Conservation (phyloP, 2,113 vertebrate genomes). For the Gallinago jamesoni region DNA sequence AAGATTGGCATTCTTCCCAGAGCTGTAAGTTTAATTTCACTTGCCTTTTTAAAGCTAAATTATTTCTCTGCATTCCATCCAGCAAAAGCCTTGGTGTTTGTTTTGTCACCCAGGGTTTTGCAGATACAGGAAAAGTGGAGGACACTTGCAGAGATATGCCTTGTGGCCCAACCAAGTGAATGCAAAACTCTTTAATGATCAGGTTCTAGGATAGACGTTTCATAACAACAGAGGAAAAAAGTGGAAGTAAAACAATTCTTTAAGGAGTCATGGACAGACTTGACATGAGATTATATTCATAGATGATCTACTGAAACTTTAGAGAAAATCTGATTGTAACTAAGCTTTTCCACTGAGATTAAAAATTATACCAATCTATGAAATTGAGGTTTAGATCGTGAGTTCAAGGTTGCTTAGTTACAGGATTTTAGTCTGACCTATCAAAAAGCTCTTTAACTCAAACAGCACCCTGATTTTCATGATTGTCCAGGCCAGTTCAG, state of each 20-base stretch:
- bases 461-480: not conserved
- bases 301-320: not conserved
- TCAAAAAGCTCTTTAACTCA: not conserved
- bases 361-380: not conserved
- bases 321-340: not conserved
- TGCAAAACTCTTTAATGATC: not conserved
- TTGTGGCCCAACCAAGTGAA: not conserved
- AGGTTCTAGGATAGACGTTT: not conserved
- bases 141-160: not conserved
- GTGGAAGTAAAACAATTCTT: not conserved
- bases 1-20: conserved; percentile 72
- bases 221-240: not conserved
- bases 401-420: not conserved
- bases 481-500: not conserved
- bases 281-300: not conserved
- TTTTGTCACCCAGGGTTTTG: not conserved
- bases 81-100: not conserved
- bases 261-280: not conserved
- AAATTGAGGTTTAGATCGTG: not conserved
- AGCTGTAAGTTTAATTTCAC: conserved; percentile 42
- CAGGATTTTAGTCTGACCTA: not conserved
- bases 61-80: not conserved
- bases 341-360: not conserved
- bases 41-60: conserved; percentile 47
- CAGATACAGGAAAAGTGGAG: not conserved